These are phyloP conservation scores for Oryzias dopingdopingensis DNA, from an alignment of 2,797 vertebrate species.

Conservation along the genomic window DNA sequence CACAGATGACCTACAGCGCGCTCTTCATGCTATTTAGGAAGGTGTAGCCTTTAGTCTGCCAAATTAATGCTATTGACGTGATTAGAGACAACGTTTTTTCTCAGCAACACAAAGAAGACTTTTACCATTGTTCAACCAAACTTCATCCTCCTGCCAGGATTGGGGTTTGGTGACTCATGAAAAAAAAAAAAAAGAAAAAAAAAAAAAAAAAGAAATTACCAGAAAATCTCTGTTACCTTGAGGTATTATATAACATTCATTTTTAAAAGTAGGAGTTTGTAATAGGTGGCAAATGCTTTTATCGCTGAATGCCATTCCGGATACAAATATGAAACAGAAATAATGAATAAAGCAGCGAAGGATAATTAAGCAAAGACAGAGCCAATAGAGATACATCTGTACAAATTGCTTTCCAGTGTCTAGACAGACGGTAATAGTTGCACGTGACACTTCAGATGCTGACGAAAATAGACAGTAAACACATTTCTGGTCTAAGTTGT, in stretches of 20 bases:
- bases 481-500: constrained; percentile 1
- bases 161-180: constrained; percentile 47
- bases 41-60: constrained; percentile 21
- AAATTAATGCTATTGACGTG: constrained; percentile 50
- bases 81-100: constrained; percentile 35
- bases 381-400: constrained; percentile 20
- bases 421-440: constrained; percentile 19
- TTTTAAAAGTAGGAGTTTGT: constrained; percentile 3
- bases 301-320: constrained; percentile 5
- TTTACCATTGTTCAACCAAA: constrained; percentile 35
- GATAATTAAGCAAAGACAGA: constrained; percentile 17
- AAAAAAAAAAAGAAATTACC: background rate
- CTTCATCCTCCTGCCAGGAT: constrained; percentile 31
- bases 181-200: background rate
- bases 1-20: constrained; percentile 36
- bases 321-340: constrained; percentile 17
- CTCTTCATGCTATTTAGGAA: constrained; percentile 43
- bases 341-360: constrained; percentile 19
- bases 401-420: constrained; percentile 20
- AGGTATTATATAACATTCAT: too few relatives aligned
- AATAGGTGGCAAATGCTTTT: constrained; percentile 3
- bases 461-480: too few relatives aligned
- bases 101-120: constrained; percentile 29
- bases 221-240: too few relatives aligned
- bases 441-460: too few relatives aligned